phyloP scores from a whole-genome alignment of 2,888 invertebrate species.

The Anticlea derivata region DNA sequence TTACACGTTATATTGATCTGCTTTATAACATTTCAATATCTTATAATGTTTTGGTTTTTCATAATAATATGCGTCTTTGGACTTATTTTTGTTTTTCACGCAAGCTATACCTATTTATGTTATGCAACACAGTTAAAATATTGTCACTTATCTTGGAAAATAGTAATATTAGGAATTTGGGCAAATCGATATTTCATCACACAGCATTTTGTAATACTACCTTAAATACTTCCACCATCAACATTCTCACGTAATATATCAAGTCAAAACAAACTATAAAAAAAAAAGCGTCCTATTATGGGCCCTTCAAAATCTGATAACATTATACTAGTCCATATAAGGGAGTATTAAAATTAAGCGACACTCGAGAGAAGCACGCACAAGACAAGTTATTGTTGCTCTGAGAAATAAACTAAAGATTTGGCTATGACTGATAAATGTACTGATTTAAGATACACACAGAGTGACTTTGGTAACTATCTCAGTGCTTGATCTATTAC shows the following conservation, averaged over 20 bases:
- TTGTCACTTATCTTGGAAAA: no score
- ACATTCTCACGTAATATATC: slow-evolving; percentile 15
- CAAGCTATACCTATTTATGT: no score
- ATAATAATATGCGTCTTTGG: no score
- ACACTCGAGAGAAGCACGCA: background rate
- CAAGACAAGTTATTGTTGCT: slow-evolving; percentile 11
- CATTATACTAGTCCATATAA: slow-evolving; percentile 13
- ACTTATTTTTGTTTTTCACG: no score
- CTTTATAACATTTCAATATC: no score
- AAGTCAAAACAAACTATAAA: slow-evolving; percentile 3
- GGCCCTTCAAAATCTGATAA: slow-evolving; percentile 13
- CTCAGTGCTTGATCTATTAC: no score
- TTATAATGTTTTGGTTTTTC: no score
- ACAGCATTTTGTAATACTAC: no score
- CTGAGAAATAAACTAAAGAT: slow-evolving; percentile 12
- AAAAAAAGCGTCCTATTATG: slow-evolving; percentile 10
- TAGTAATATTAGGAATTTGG: no score
- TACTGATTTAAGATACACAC: background rate
- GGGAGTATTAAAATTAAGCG: slow-evolving; percentile 17
- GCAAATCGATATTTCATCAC: no score
- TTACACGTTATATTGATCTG: slow-evolving; percentile 1
- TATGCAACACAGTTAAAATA: no score
- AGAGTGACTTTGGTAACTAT: no score
- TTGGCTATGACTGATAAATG: slow-evolving; percentile 10
- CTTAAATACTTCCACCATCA: background rate